These are phyloP conservation scores for Lamellibrachia columna DNA, from an alignment of 2,888 invertebrate species.

Conservation along the genomic window DNA sequence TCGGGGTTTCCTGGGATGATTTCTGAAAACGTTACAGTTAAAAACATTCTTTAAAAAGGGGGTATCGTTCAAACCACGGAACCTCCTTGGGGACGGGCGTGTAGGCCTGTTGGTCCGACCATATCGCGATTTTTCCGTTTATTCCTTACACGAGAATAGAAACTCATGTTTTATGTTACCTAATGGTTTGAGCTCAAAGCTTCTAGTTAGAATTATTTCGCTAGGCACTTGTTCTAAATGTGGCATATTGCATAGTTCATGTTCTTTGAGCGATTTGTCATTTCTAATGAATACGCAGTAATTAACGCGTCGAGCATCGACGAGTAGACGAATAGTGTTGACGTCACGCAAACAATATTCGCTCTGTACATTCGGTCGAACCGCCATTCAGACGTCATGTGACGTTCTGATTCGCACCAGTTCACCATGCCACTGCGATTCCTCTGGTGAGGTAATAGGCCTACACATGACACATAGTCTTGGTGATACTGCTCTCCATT, in stretches of 20 bases:
- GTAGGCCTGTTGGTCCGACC: not conserved
- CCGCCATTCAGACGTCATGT: not conserved
- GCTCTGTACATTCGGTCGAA: not conserved
- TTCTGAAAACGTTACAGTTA: no score
- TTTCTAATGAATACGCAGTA: not conserved
- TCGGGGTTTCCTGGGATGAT: no score
- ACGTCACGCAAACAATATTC: not conserved
- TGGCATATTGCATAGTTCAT: not conserved
- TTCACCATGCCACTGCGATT: not conserved
- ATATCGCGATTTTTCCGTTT: not conserved
- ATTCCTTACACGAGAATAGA: not conserved
- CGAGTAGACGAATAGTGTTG: not conserved
- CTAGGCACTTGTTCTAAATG: not conserved
- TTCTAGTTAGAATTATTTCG: not conserved
- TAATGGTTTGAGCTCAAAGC: not conserved
- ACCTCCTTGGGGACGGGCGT: no score
- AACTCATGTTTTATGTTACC: not conserved
- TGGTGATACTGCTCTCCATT: not conserved
- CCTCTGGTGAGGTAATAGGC: not conserved
- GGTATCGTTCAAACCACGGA: no score
- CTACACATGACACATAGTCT: not conserved
- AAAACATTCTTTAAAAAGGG: no score
- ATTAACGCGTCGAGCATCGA: constrained; percentile 7
- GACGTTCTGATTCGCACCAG: not conserved
- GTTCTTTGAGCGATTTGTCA: not conserved